phyloP scores from a whole-genome alignment of 2,113 vertebrate genomes.

The Diphyllodes magnificus region DNA sequence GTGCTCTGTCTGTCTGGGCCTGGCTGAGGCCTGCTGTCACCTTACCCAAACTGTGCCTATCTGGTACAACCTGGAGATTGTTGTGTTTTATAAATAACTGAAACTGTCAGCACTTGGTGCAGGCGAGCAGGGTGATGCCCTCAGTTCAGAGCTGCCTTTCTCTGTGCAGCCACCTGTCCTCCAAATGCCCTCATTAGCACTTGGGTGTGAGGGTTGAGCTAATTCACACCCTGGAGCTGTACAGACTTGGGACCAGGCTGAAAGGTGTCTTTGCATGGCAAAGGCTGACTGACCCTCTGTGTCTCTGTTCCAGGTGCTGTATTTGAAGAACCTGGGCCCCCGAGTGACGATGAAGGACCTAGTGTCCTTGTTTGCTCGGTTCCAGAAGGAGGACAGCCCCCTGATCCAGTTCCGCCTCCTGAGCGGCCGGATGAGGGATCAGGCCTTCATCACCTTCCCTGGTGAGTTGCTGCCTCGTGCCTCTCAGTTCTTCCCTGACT shows the following conservation, averaged over 20 bases:
- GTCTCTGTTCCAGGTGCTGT: conserved; percentile 79
- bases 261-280: neutral
- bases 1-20: neutral
- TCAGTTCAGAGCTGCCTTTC: neutral
- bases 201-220: neutral
- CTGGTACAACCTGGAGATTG: neutral
- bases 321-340: conserved; percentile 86
- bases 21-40: neutral
- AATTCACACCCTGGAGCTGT: neutral
- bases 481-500: neutral
- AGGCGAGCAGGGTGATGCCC: neutral
- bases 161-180: neutral
- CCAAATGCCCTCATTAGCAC: neutral
- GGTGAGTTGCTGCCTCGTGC: conserved; percentile 62
- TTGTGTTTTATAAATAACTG: neutral
- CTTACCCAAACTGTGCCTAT: neutral
- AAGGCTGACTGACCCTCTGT: neutral
- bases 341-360: conserved; percentile 81
- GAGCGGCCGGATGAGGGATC: conserved; percentile 87
- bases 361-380: conserved; percentile 88
- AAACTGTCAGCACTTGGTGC: neutral
- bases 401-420: conserved; percentile 83
- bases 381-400: conserved; percentile 72
- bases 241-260: neutral
- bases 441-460: conserved; percentile 90